Evolutionary conservation across 2,888 invertebrate species (phyloP), one percentile per base, ranked within the genome.

Genomic region (Acanthosoma haemorrhoidale): DNA sequence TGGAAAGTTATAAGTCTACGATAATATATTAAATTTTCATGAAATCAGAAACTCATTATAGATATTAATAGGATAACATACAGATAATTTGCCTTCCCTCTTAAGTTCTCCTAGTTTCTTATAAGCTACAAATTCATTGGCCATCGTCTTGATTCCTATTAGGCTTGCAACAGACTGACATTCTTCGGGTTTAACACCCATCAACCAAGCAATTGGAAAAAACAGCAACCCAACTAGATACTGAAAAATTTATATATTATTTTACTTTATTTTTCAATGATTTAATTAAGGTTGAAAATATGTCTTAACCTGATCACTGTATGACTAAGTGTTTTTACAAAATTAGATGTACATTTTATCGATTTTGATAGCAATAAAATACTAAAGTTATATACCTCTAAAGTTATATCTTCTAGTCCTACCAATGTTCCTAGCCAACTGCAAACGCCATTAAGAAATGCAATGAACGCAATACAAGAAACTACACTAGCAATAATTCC

Each of bases 61-160:
- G n/a, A n/a, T n/a, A n/a, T n/a, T 15, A 1, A 11, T 9, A 32
- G 2, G 2, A 0, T 2, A 16, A 79, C 81, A 82, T 79, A 88
- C 88, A 70, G 85, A 85, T 11, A 91, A 77, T 41, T 81, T 71
- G 0, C 82, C 82, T 0, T 77, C 77, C 0, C 77, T 76, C 71
- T 86, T 86, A 80, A 87, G 86, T 72, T 84, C 82, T 0, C 88
- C 87, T 79, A 96, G 84, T 59, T 87, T 83, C 78, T 89, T 83
- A 78, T 94, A 96, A 0, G 96, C 96, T 0, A 94, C 89, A 79
- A 96, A 96, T 79, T 96, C 96, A 77, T 96, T 96, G 15, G 95
- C 86, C 15, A 94, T 88, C 0, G 91, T 92, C 82, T 97, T 97
- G 18, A 94, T 81, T 0, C 96, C 96, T 57, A 97, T 88, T 8